Evolutionary conservation across 1,140 invertebrate genomes (phyloP), one percentile per base, ranked within the genome.

Genomic region (Melanaphis sacchari): DNA sequence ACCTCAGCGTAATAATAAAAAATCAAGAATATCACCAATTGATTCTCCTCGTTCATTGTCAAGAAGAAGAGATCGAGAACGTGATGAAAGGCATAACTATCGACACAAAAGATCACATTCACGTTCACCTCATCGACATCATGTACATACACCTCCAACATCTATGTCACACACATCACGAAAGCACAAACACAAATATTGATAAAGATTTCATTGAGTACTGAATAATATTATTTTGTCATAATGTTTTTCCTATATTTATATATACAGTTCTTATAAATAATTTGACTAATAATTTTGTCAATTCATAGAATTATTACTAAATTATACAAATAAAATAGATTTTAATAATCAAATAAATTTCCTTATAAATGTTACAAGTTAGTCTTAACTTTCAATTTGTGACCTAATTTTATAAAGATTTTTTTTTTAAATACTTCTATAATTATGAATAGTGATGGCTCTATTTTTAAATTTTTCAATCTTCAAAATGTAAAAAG

Each of bases 131-230:
- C 81, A 93, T 85, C 81, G 91, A 15, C 91, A 93, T 41, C 81
- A 82, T 52, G 81, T 36, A 40, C 81, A 36, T 40, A 93, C 91
- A 93, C 91, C 91, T n/a, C 81, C 91, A 84, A 52, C 91, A 52
- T 81, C 91, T 40, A 41, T 93, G 24, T 93, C 91, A 49, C 91
- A 93, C 41, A 36, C 81, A 26, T 85, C 91, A n/a, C 41, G 91
- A 85, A 93, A 93, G 52, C 91, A 93, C 40, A 93, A 93, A 93
- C 91, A 93, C 49, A 93, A 93, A 93, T 93, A 93, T 82, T 93
- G 54, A 84, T 38, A 52, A 84, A n/a, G 26, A 46, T 49, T 36
- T 82, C 18, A 49, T 31, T 66, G 59, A 15, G 59, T n/a, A 76
- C 31, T 76, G 31, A 76, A 76, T 41, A 24, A 91, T 66, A 91